Conservation (phyloP, 2,113 vertebrate genomes). For the Nasalis larvatus region DNA sequence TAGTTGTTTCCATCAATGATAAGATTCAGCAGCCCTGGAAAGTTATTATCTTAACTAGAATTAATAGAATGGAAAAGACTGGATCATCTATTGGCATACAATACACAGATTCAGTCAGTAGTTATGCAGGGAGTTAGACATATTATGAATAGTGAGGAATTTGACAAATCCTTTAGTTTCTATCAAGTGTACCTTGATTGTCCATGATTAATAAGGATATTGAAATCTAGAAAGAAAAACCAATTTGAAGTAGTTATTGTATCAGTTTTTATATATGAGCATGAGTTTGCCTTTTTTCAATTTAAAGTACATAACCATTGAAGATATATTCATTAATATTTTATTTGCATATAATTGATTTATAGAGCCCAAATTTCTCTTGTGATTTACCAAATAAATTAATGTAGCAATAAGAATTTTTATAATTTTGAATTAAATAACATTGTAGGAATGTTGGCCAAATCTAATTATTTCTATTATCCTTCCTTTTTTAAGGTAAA, state of each 20-base stretch:
- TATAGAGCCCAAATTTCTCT: neutral
- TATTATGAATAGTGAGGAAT: neutral
- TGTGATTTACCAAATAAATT: neutral
- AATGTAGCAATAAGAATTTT: slow-evolving; percentile 8
- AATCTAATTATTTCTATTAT: neutral
- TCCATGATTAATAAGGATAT: neutral
- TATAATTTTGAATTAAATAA: slow-evolving; percentile 11
- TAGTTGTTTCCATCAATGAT: neutral
- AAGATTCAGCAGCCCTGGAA: neutral
- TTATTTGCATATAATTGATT: neutral
- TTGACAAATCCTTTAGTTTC: neutral
- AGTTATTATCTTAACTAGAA: neutral
- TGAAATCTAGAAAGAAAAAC: slow-evolving; percentile 28
- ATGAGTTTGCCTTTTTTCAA: neutral
- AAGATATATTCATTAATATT: neutral
- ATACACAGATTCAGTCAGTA: neutral
- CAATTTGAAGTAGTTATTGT: neutral
- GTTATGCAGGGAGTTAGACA: neutral
- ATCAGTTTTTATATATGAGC: neutral
- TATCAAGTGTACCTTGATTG: neutral
- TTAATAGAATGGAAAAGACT: neutral
- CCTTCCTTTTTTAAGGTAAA: neutral
- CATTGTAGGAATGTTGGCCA: neutral
- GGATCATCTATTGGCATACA: neutral
- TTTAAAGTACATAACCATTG: neutral